Conservation (phyloP, 2,797 vertebrate genomes). For the Scarus forsteni region DNA sequence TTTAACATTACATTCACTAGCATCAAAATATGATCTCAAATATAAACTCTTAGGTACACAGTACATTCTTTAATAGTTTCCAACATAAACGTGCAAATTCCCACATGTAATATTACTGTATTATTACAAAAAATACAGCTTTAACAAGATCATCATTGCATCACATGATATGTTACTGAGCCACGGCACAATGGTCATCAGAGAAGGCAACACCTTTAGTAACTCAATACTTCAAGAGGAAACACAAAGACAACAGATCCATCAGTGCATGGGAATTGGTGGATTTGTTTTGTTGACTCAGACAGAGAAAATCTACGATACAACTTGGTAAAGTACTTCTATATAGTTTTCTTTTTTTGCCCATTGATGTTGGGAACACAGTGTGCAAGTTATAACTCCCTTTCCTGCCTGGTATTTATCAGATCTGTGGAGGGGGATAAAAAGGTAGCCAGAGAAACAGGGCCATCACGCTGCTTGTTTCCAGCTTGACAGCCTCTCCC, state of each 20-base stretch:
- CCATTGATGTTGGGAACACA: slow-evolving; percentile 8
- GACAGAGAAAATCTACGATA: slow-evolving; percentile 1
- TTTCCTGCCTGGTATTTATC: slow-evolving; percentile 32
- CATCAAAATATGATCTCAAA: slow-evolving; percentile 40
- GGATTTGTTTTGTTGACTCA: slow-evolving; percentile 14
- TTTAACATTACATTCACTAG: slow-evolving; percentile 38
- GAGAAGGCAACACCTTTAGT: slow-evolving; percentile 39
- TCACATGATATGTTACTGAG: slow-evolving; percentile 40
- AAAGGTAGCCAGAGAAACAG: slow-evolving; percentile 26
- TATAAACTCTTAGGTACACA: slow-evolving; percentile 45
- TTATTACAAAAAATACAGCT: slow-evolving; percentile 64
- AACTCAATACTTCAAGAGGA: slow-evolving; percentile 30
- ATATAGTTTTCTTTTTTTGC: slow-evolving; percentile 8
- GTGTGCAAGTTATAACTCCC: slow-evolving; percentile 21
- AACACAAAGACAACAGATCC: slow-evolving; percentile 37
- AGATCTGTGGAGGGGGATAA: slow-evolving; percentile 31
- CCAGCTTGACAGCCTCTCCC: slow-evolving; percentile 57
- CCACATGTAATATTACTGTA: slow-evolving; percentile 41
- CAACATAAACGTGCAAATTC: slow-evolving; percentile 61
- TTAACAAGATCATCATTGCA: slow-evolving; percentile 31
- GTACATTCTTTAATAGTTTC: slow-evolving; percentile 23
- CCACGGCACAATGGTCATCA: slow-evolving; percentile 49
- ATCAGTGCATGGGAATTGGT: slow-evolving; percentile 25
- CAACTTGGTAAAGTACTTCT: slow-evolving; percentile 8
- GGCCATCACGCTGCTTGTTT: slow-evolving; percentile 36